Evolutionary conservation across 2,888 invertebrate genomes (phyloP), one percentile per base, ranked within the genome.

Genomic region (Callosobruchus maculatus): DNA sequence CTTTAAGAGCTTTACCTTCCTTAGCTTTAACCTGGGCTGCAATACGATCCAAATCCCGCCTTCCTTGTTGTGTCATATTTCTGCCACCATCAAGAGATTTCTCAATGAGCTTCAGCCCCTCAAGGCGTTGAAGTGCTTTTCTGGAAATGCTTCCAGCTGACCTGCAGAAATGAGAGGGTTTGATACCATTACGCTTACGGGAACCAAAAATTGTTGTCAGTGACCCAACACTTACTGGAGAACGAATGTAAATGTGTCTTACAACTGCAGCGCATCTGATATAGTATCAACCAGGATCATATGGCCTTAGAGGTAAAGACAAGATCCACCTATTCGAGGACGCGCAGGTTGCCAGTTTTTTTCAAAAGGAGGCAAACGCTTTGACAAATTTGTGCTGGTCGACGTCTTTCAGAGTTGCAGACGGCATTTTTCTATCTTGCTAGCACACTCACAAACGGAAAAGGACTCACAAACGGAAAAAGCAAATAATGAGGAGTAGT

Each of bases 271-370:
- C 95, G 86, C 97, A 97, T 81, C 99, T 92, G 74, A 96, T 94
- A 85, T 95, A 99, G 88, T 95, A 99, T 99, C 99, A 99, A 87
- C 99, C 99, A 69, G 96, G 96, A 87, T 99, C 98, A 82, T 96
- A 97, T 99, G 89, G 93, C 96, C 81, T 93, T 93, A 75, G 95
- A 98, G 21, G 97, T 96, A 88, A 99, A 99, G 0, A 99, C 97
- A 73, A 99, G 91, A 88, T 99, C 99, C 84, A 97, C 95, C 93
- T 98, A 98, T 86, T 99, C 99, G 78, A 99, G 99, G 67, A 98
- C 95, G 90, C 95, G 96, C 87, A 98, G 92, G 88, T 98, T 98
- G 81, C 97, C 98, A 82, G 95, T 94, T 74, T 99, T 90, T 99
- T 99, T 80, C 99, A 90, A 89, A 98, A 99, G 84, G 95, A 95